These are phyloP conservation scores for Sebastes iracundus DNA, from an alignment of 2,797 vertebrate genomes.

Conservation along the genomic window DNA sequence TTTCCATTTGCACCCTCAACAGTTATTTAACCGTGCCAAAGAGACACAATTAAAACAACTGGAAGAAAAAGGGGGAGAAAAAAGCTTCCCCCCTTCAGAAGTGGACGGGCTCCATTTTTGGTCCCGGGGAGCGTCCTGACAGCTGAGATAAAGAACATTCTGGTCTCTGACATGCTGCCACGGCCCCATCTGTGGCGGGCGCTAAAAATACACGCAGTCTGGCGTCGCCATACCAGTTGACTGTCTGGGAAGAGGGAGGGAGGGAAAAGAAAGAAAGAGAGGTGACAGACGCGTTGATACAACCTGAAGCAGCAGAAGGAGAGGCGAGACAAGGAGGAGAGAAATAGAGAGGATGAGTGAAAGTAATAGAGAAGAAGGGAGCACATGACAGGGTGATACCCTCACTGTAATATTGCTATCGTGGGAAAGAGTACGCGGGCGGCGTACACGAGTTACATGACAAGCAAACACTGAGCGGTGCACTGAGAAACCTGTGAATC, in stretches of 20 bases:
- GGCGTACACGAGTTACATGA: constrained; percentile 4
- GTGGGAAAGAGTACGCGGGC: not conserved
- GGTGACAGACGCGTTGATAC: constrained; percentile 43
- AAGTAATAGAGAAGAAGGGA: constrained; percentile 11
- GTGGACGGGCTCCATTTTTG: constrained; percentile 54
- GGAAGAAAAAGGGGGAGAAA: not conserved
- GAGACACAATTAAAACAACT: constrained; percentile 38
- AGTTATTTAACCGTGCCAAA: constrained; percentile 5
- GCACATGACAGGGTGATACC: not conserved
- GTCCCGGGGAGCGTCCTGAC: constrained; percentile 48
- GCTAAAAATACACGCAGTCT: constrained; percentile 77
- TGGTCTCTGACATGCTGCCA: constrained; percentile 71
- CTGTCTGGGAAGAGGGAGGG: constrained; percentile 37
- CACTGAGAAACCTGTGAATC: not conserved
- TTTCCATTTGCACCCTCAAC: not conserved
- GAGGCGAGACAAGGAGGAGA: constrained; percentile 1
- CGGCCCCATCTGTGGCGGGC: constrained; percentile 64
- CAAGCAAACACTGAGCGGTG: not conserved
- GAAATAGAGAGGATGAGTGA: constrained; percentile 11
- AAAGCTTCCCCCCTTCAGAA: not conserved
- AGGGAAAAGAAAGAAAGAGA: not conserved
- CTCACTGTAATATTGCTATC: constrained; percentile 14
- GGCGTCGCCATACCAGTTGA: constrained; percentile 64
- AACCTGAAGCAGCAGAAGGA: constrained; percentile 33
- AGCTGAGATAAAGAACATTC: constrained; percentile 80